Conservation (phyloP, 2,888 invertebrate genomes). For the Ochlodes sylvanus region DNA sequence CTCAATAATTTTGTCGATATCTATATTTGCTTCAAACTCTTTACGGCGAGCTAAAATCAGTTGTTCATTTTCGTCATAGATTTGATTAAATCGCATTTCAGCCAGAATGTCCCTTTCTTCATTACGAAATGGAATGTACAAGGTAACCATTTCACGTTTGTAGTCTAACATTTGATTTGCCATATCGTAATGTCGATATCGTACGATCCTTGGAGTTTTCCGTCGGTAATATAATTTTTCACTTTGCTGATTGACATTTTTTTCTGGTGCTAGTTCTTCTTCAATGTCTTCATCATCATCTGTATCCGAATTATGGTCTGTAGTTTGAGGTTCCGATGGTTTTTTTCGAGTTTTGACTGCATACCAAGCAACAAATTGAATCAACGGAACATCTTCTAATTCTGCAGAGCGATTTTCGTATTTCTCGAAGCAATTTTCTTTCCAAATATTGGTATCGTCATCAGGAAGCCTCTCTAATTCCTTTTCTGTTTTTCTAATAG, state of each 20-base stretch:
- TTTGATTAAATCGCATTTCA: constrained; percentile 48
- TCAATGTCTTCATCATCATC: constrained; percentile 39
- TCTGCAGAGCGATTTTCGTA: constrained; percentile 55
- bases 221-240: constrained; percentile 31
- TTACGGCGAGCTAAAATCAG: constrained; percentile 45
- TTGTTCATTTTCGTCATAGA: constrained; percentile 51
- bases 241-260: constrained; percentile 45
- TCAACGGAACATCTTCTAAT: constrained; percentile 50
- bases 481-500: constrained; percentile 47
- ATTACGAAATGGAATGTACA: constrained; percentile 52
- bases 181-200: constrained; percentile 54
- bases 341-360: constrained; percentile 39
- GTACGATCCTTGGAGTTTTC: constrained; percentile 37
- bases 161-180: constrained; percentile 49
- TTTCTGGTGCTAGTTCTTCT: constrained; percentile 42
- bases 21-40: constrained; percentile 33
- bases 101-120: constrained; percentile 53
- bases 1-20: constrained; percentile 38
- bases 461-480: constrained; percentile 50
- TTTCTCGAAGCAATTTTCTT: constrained; percentile 54
- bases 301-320: constrained; percentile 40
- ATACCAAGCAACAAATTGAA: constrained; percentile 55
- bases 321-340: constrained; percentile 34
- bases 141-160: constrained; percentile 50
- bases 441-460: constrained; percentile 51